Evolutionary conservation across 2,888 invertebrate species (phyloP).

Genomic region (Nomada ruficornis): DNA sequence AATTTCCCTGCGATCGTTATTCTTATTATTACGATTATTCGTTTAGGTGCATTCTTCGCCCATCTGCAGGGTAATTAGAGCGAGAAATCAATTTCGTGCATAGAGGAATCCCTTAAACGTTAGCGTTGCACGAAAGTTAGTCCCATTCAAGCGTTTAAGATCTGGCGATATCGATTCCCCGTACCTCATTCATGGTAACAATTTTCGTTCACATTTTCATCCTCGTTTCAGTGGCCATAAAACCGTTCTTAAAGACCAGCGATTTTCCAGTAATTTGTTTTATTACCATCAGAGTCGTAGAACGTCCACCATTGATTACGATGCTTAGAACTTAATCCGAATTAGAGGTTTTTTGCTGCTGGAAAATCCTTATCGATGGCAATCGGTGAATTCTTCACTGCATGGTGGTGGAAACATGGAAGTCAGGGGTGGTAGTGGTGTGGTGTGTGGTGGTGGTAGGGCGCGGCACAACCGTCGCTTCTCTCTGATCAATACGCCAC

Average conservation of each 20-base stretch:
- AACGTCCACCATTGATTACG: not conserved
- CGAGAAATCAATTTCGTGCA: too few relatives aligned
- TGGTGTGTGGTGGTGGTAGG: constrained; percentile 80
- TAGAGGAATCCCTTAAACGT: constrained; percentile 28
- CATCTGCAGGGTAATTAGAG: too few relatives aligned
- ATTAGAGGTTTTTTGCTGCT: constrained; percentile 34
- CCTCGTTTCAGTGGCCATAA: not conserved
- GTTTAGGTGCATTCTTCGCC: too few relatives aligned
- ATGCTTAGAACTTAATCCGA: constrained; percentile 10
- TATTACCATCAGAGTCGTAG: not conserved
- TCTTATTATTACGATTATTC: too few relatives aligned
- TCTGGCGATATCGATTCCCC: constrained; percentile 8
- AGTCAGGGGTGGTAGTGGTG: constrained; percentile 56
- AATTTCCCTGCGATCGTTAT: too few relatives aligned
- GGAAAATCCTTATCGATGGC: constrained; percentile 54
- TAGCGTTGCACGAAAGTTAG: not conserved
- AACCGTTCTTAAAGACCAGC: not conserved
- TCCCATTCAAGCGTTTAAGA: constrained; percentile 1
- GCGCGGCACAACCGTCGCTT: constrained; percentile 83
- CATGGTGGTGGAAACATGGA: constrained; percentile 60
- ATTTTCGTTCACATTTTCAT: constrained; percentile 14
- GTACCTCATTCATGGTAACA: not conserved
- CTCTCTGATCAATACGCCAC: constrained; percentile 83
- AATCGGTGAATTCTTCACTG: constrained; percentile 46
- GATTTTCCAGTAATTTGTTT: not conserved